Evolutionary conservation across 1,140 invertebrate genomes (phyloP).

Genomic region (Brachionus asplanchnoidis): DNA sequence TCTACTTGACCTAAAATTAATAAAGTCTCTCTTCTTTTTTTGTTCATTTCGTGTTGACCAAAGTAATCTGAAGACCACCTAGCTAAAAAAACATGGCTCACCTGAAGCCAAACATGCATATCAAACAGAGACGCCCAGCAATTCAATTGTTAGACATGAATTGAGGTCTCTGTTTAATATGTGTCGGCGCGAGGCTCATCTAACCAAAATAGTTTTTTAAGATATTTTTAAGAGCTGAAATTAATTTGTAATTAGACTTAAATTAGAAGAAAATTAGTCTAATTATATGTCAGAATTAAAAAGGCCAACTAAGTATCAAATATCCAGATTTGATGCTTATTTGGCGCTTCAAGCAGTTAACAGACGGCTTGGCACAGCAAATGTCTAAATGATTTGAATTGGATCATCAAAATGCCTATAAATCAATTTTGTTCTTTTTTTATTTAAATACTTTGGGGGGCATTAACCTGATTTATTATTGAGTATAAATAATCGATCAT

Average conservation of each 20-base stretch:
- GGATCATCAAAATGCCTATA: background rate
- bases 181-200: background rate
- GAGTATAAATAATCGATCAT: background rate
- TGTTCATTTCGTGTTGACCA: background rate
- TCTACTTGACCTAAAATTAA: background rate
- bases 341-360: background rate
- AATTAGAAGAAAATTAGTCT: constrained; percentile 4
- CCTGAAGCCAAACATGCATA: background rate
- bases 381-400: background rate
- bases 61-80: background rate
- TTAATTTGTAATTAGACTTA: background rate
- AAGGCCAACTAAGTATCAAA: background rate
- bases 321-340: background rate
- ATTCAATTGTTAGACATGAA: background rate
- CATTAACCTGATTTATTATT: background rate
- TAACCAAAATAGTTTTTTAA: background rate
- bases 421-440: background rate
- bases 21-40: background rate
- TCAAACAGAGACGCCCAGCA: background rate
- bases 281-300: background rate
- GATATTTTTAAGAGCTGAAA: background rate
- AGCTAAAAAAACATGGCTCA: background rate
- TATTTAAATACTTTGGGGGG: background rate
- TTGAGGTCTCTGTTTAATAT: background rate
- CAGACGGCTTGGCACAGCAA: background rate